phyloP scores from a whole-genome alignment of 2,888 invertebrate species.

The Apodemia zela region DNA sequence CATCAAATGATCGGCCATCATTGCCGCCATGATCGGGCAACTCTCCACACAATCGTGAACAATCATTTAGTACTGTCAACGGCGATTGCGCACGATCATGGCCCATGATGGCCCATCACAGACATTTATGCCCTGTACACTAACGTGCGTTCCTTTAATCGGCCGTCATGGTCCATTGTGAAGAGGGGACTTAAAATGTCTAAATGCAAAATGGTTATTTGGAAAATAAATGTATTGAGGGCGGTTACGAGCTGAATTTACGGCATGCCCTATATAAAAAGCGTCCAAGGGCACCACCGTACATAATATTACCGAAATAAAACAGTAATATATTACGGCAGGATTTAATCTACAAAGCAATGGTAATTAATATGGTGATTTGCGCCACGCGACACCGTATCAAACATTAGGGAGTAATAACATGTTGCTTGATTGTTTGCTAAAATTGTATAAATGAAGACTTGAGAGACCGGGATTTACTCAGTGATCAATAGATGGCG shows the following conservation, averaged over 20 bases:
- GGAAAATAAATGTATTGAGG: background rate
- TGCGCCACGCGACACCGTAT: background rate
- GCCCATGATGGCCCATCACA: too few relatives aligned
- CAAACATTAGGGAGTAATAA: background rate
- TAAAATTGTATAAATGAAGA: background rate
- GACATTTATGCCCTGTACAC: too few relatives aligned
- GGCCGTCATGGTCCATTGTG: too few relatives aligned
- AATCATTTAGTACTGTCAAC: too few relatives aligned
- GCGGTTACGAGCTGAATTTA: background rate
- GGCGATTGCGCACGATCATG: too few relatives aligned
- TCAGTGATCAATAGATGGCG: background rate
- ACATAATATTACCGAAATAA: constrained; percentile 3
- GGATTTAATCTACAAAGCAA: constrained; percentile 5
- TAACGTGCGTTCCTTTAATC: too few relatives aligned
- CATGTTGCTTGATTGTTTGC: background rate
- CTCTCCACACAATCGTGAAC: too few relatives aligned
- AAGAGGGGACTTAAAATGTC: too few relatives aligned
- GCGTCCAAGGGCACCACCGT: constrained; percentile 4
- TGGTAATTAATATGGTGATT: constrained; percentile 11
- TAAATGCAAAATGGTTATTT: background rate
- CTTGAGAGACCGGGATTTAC: background rate
- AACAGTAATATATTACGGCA: background rate
- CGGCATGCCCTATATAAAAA: background rate
- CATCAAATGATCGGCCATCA: too few relatives aligned
- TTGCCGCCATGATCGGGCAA: too few relatives aligned